Base-by-base conservation (phyloP, 1,140 invertebrate genomes). In the Halictus rubicundus region DNA sequence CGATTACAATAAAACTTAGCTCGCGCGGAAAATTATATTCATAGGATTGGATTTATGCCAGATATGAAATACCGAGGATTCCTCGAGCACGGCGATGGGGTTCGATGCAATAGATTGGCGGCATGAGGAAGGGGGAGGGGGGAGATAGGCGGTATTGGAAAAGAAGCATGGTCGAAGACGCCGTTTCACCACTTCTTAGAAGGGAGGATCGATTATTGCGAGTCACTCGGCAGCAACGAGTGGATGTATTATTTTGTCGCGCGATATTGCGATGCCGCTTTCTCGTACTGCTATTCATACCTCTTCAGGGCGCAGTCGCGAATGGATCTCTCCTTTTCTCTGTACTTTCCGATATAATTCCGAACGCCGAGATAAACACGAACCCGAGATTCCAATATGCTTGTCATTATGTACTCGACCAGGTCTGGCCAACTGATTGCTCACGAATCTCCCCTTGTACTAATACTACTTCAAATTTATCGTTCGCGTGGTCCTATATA, bases 1-100 rank as follows among this genome's bases (percentile, higher is more conserved):
- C 90, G 91, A 92, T 92, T 91, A 92, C 91, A 91, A 92, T 92
- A 91, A 92, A 92, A 92, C 91, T 91, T 90, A 89, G 87, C 89
- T 90, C 88, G 89, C 81, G 90, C 87, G 90, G 90, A 92, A 92
- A 92, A 92, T 92, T 91, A 91, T 92, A 92, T 92, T 92, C 91
- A 92, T 92, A 88, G 89, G 89, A 92, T 92, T 92, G 91, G 90
- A 92, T 92, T 92, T 90, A 87, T 87, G 91, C 90, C 91, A 92
- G 90, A 92, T 91, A 91, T 92, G 90, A 92, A 92, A 92, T 92
- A 92, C 79, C 89, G 86, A 68, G 85, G 68, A 85, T 87, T 65
- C 76, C 72, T 14, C 57, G 64, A 25, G 60, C 63, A 65, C 14
- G 27, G 10, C 59, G 59, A 27, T 9, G 80, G 52, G 46, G 65